These are phyloP conservation scores for Polyommatus icarus DNA, from an alignment of 2,888 invertebrate species.

Conservation along the genomic window DNA sequence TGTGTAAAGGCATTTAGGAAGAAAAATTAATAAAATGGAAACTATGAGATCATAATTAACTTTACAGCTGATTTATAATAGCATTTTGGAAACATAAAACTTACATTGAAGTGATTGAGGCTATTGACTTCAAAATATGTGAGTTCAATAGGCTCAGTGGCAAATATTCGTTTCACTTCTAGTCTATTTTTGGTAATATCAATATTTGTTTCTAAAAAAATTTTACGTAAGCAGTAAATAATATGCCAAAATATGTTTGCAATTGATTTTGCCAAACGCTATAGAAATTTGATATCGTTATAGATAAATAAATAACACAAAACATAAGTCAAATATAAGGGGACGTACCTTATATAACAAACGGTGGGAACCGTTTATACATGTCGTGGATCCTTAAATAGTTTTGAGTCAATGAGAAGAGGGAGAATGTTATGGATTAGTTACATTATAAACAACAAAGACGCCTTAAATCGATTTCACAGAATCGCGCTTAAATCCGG, in stretches of 20 bases:
- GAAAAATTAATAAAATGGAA: not conserved
- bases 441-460: slow-evolving; percentile 67
- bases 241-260: not conserved
- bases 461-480: slow-evolving; percentile 49
- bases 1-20: not conserved
- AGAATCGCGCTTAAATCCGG: slow-evolving; percentile 53
- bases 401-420: slow-evolving; percentile 78
- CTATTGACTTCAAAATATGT: too few relatives aligned
- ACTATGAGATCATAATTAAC: too few relatives aligned
- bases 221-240: not conserved
- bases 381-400: slow-evolving; percentile 79
- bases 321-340: slow-evolving; percentile 64
- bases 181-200: not conserved
- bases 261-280: not conserved
- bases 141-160: too few relatives aligned
- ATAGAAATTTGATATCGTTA: slow-evolving; percentile 45
- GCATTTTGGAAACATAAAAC: too few relatives aligned
- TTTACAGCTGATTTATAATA: too few relatives aligned
- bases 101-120: too few relatives aligned
- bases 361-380: slow-evolving; percentile 77
- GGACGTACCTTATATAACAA: slow-evolving; percentile 77
- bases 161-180: too few relatives aligned
- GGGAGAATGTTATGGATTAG: slow-evolving; percentile 81
- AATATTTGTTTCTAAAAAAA: not conserved
- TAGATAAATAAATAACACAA: slow-evolving; percentile 69